A percentile compares a stretch with the other conserved stretches of the same genome.
phyloP scores from a whole-genome alignment of 2,113 vertebrate species.

The Entosphenus tridentatus region DNA sequence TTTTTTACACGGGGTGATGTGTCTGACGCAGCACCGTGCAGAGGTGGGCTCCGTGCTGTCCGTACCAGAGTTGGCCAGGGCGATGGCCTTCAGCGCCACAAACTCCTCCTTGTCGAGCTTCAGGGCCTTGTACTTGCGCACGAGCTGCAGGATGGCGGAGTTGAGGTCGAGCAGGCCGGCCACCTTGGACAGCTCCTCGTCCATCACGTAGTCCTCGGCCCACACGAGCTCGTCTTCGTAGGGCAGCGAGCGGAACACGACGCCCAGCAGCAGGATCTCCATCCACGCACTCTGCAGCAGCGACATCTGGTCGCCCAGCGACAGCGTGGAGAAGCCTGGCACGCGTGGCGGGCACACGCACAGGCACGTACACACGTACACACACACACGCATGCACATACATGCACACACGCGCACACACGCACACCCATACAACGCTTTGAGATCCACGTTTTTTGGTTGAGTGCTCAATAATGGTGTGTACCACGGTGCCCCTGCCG shows the following conservation, averaged over 20 bases:
- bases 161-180: slow-evolving; percentile 93
- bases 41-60: too few species aligned
- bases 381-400: background rate
- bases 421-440: background rate
- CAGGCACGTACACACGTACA: background rate
- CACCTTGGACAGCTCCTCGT: slow-evolving; percentile 91
- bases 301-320: slow-evolving; percentile 97
- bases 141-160: slow-evolving; percentile 91
- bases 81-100: slow-evolving; percentile 95
- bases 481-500: too few species aligned
- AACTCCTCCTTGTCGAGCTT: slow-evolving; percentile 99
- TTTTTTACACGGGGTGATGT: too few species aligned
- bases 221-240: slow-evolving; percentile 97
- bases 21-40: too few species aligned
- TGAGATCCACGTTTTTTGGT: too few species aligned
- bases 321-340: slow-evolving; percentile 86
- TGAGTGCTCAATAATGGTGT: too few species aligned
- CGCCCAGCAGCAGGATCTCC: slow-evolving; percentile 93
- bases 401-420: background rate
- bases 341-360: background rate
- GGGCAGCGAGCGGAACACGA: slow-evolving; percentile 86
- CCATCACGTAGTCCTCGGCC: slow-evolving; percentile 99
- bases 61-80: slow-evolving; percentile 93
- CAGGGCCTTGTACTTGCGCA: slow-evolving; percentile 94
- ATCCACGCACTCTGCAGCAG: slow-evolving; percentile 98